Conservation (phyloP, 2,113 vertebrate species). For the Suricata suricatta region DNA sequence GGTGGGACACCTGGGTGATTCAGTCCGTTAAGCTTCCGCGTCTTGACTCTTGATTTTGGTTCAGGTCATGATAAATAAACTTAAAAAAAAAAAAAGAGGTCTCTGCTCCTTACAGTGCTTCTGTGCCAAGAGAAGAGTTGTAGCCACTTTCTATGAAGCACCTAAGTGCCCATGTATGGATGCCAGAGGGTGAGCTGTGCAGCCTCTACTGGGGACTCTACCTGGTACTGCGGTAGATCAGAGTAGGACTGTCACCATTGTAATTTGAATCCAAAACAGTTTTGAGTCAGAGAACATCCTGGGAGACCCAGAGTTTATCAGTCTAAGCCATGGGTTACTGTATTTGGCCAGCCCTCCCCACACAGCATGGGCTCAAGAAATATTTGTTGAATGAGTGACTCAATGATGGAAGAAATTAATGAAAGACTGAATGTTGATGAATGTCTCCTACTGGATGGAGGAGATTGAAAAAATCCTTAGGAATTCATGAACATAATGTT, state of each 20-base stretch:
- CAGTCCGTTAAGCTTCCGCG: too few species aligned
- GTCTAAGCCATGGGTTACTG: not conserved
- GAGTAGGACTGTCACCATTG: not conserved
- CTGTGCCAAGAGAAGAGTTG: not conserved
- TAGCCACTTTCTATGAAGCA: not conserved
- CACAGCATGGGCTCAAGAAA: not conserved
- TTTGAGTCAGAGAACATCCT: not conserved
- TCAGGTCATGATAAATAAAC: too few species aligned
- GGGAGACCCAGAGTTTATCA: not conserved
- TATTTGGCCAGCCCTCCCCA: not conserved
- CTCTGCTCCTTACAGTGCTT: not conserved
- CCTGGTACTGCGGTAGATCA: not conserved
- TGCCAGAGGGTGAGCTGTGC: not conserved
- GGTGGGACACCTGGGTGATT: too few species aligned
- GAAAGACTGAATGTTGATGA: not conserved
- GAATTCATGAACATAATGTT: not conserved
- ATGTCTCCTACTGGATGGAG: not conserved
- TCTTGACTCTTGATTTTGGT: too few species aligned
- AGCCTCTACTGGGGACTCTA: not conserved
- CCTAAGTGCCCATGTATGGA: not conserved
- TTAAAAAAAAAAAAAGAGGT: not conserved
- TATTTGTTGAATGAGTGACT: not conserved
- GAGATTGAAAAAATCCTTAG: not conserved
- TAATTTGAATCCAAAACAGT: not conserved
- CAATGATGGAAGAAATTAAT: not conserved